phyloP scores from a whole-genome alignment of 2,888 invertebrate species.

The Tanypteryx hageni region DNA sequence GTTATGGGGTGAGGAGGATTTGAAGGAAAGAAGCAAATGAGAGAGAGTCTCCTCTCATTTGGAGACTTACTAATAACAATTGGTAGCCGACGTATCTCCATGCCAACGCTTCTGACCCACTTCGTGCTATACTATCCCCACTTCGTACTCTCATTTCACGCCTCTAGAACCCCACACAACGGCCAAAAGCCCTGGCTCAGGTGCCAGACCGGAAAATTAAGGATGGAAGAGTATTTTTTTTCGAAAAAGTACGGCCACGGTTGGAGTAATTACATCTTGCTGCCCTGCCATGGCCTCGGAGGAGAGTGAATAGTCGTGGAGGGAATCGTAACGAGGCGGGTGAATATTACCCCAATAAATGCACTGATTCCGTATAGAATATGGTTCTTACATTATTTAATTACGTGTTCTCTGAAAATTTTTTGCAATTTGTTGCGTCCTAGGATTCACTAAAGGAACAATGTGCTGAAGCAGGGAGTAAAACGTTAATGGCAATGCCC shows the following conservation, averaged over 20 bases:
- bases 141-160: not conserved
- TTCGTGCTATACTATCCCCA: not conserved
- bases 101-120: not conserved
- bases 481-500: no score
- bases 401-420: no score
- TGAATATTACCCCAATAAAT: not conserved
- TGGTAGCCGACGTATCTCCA: no score
- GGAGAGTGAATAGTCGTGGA: not conserved
- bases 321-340: not conserved
- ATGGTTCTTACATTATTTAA: no score
- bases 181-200: conserved; percentile 9
- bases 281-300: not conserved
- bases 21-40: not conserved
- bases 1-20: not conserved
- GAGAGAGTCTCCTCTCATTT: not conserved
- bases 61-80: no score
- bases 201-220: conserved; percentile 35
- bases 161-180: not conserved
- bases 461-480: no score
- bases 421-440: no score
- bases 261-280: not conserved
- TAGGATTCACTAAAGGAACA: no score
- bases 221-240: not conserved
- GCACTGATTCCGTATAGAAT: no score
- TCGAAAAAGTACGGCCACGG: not conserved